These are phyloP conservation scores for Passer domesticus DNA, from an alignment of 2,113 vertebrate genomes.

Conservation along the genomic window DNA sequence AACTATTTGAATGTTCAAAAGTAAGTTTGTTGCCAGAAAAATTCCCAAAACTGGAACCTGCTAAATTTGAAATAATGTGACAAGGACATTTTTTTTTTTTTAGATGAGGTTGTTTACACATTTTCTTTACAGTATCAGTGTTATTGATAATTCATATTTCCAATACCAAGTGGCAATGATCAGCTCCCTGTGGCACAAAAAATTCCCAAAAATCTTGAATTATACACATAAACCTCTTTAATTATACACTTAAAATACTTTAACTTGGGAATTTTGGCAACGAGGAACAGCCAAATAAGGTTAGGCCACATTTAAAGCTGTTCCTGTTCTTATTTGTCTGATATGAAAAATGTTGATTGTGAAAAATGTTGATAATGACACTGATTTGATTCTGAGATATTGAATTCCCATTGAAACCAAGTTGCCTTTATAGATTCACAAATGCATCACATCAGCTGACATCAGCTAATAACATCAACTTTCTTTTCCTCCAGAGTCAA, in stretches of 20 bases:
- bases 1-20: neutral
- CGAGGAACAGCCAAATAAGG: neutral
- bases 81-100: neutral
- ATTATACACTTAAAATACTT: fast-evolving
- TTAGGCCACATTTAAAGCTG: neutral
- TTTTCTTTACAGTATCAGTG: neutral
- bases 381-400: neutral
- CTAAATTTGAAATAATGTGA: neutral
- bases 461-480: neutral
- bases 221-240: fast-evolving
- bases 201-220: neutral
- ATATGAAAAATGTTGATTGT: neutral
- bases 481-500: neutral
- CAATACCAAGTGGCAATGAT: neutral
- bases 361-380: too few relatives aligned
- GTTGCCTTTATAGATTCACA: neutral
- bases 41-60: neutral
- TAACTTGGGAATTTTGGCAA: neutral
- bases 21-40: neutral
- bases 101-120: neutral
- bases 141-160: neutral
- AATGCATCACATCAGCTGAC: neutral
- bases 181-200: neutral
- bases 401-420: neutral
- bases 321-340: neutral